Percentiles rank a stretch among this genome's conserved stretches.
Conservation (phyloP, 2,797 vertebrate genomes). For the Propithecus perrieri region DNA sequence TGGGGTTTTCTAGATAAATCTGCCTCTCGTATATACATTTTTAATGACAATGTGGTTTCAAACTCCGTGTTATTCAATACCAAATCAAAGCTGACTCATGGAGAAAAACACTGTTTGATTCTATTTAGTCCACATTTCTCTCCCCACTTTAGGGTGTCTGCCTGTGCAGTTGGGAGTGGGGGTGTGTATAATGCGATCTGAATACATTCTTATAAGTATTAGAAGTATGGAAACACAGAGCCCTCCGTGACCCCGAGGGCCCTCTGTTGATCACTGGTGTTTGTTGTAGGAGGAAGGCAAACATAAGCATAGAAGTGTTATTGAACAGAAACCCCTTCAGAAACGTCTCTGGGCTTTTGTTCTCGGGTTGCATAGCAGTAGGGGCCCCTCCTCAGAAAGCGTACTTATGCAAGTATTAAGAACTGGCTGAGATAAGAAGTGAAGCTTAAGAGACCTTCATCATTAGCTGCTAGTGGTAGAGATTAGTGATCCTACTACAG, state of each 20-base stretch:
- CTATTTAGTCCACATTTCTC: constrained; percentile 75
- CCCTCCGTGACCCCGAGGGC: constrained; percentile 86
- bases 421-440: constrained; percentile 91
- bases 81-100: constrained; percentile 83
- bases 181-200: constrained; percentile 86
- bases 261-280: constrained; percentile 88
- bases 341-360: constrained; percentile 91
- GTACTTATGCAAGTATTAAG: constrained; percentile 92
- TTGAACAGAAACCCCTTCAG: constrained; percentile 90
- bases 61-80: constrained; percentile 79
- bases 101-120: constrained; percentile 85
- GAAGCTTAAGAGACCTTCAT: constrained; percentile 92
- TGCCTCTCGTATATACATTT: constrained; percentile 82
- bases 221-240: constrained; percentile 88
- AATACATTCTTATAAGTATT: constrained; percentile 90
- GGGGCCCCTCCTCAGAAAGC: constrained; percentile 88
- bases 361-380: constrained; percentile 87
- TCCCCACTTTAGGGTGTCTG: constrained; percentile 83
- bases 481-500: constrained; percentile 91
- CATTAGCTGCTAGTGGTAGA: constrained; percentile 93
- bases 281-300: constrained; percentile 89
- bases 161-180: constrained; percentile 75
- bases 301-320: constrained; percentile 88
- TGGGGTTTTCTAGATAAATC: constrained; percentile 80
- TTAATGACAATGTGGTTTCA: constrained; percentile 83